Evolutionary conservation across 2,888 invertebrate genomes (phyloP), one percentile per base, ranked within the genome.

Genomic region (Drosophila pegasa): DNA sequence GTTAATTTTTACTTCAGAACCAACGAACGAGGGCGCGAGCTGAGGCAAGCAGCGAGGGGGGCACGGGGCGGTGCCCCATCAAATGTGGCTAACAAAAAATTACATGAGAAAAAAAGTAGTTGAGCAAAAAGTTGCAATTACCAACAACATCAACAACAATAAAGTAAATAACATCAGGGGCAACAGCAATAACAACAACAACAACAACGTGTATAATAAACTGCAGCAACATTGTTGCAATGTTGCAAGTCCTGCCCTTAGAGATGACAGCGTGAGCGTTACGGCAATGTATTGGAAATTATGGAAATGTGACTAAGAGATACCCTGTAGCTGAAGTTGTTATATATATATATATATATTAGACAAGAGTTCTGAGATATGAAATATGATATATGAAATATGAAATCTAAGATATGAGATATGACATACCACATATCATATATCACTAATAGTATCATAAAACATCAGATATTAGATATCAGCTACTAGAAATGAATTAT

Each of bases 1-100:
- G 83, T 86, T 88, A 86, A 84, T 84, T 84, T 86, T 88, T 82
- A 88, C 83, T 79, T 50, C 50, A n/a, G 75, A 64, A 77, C 58
- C 79, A 75, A 63, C 40, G 61, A 57, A 51, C 52, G 20, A 57
- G 27, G 29, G 12, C 16, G 16, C 18, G 9, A 2, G 5, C 25
- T 10, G 25, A 10, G 10, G 12, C 18, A 16, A 3, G 2, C 14
- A 25, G 29, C 2, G 14, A 14, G 50, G 40, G 41, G 16, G 52
- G 61, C 12, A 6, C 12, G 22, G 14, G 16, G 12, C 18, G 18
- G 2, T 66, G 66, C 71, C 76, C 72, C 75, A 71, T 50, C 56
- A 65, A 76, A 71, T 76, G 66, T 63, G 69, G 72, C 69, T 38
- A 57, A 68, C 47, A 68, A 66, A 75, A 87, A 84, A 80, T 71